Conservation (phyloP, 2,888 invertebrate species). For the Netelia melanura region DNA sequence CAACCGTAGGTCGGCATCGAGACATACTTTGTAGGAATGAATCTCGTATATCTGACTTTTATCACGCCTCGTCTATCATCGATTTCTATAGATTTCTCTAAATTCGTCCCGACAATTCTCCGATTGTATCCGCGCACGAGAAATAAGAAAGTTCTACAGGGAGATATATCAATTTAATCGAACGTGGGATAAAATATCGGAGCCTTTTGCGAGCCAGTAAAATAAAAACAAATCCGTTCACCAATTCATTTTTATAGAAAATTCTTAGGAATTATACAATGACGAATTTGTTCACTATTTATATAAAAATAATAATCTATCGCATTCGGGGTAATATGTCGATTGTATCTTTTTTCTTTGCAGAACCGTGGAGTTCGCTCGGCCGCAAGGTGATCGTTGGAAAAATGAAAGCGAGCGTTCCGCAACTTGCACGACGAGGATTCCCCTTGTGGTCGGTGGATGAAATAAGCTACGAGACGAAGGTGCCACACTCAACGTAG, state of each 20-base stretch:
- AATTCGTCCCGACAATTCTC: conserved; percentile 49
- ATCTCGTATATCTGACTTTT: conserved; percentile 8
- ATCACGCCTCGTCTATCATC: conserved; percentile 42
- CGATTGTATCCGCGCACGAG: conserved; percentile 1
- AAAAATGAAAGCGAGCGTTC: conserved; percentile 71
- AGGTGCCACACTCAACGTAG: not conserved
- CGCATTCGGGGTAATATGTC: conserved; percentile 1
- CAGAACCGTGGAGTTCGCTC: conserved; percentile 43
- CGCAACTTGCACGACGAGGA: conserved; percentile 56
- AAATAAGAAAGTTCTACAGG: conserved; percentile 6
- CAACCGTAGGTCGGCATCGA: conserved; percentile 9
- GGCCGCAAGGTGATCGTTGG: conserved; percentile 34
- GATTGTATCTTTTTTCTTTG: conserved; percentile 39
- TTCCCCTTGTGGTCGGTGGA: conserved; percentile 52
- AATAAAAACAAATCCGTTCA: not conserved
- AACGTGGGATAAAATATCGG: not conserved
- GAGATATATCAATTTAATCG: conserved; percentile 7
- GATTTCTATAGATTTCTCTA: conserved; percentile 50
- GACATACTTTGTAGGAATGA: conserved; percentile 3
- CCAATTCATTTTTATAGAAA: no score
- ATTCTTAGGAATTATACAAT: no score
- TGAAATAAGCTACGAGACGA: conserved; percentile 25
- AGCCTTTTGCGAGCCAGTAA: not conserved
- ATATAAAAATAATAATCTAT: no score
- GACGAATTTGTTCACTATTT: no score